Percentiles rank a stretch among this genome's conserved stretches.
Conservation (phyloP, 2,113 vertebrate genomes). For the Maccullochella peelii region DNA sequence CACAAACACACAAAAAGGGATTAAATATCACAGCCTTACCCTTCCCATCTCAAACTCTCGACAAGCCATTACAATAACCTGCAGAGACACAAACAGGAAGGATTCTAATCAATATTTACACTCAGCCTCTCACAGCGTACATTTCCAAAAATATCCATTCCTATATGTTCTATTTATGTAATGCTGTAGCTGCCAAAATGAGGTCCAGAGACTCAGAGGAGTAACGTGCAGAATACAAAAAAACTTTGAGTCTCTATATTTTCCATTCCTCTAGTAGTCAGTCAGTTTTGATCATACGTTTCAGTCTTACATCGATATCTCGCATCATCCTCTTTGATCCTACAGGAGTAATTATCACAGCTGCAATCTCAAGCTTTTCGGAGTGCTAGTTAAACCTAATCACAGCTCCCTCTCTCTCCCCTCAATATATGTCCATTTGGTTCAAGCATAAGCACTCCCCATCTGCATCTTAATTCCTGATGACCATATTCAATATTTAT, state of each 20-base stretch:
- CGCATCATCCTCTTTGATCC: conserved; percentile 27
- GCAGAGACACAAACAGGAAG: conserved; percentile 63
- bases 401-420: background rate
- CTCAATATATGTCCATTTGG: conserved; percentile 42
- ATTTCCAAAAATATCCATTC: background rate
- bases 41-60: conserved; percentile 99
- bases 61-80: conserved; percentile 99
- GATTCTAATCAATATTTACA: conserved; percentile 34
- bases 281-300: conserved; percentile 11
- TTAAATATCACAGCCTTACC: conserved; percentile 84
- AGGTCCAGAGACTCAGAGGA: background rate
- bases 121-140: background rate
- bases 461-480: conserved; percentile 36
- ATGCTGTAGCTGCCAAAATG: background rate
- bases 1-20: background rate
- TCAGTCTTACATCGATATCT: conserved; percentile 8
- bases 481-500: conserved; percentile 34
- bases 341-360: conserved; percentile 41
- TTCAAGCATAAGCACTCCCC: conserved; percentile 27
- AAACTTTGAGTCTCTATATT: background rate
- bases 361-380: conserved; percentile 19
- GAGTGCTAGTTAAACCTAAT: conserved; percentile 26
- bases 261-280: background rate
- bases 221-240: background rate
- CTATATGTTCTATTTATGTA: conserved; percentile 1